Conservation (phyloP, 2,113 vertebrate genomes). For the western clawed frog (Xenopus tropicalis) region UCB_Xtro_10.0 CM004450.2:143028501-143029000, state of each 20-base stretch:
- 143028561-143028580: neutral
- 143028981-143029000: slow-evolving; percentile 31
- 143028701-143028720: neutral
- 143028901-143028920: neutral
- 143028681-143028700: neutral
- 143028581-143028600: neutral
- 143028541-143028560: neutral
- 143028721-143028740: slow-evolving; percentile 7
- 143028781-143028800: slow-evolving; percentile 20
- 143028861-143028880: neutral
- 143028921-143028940: slow-evolving; percentile 1
- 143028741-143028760: neutral
- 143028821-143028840: neutral
- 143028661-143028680: neutral
- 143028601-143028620: neutral
- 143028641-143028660: slow-evolving; percentile 3
- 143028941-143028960: slow-evolving; percentile 35
- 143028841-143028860: neutral
- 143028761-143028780: neutral
- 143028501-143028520: neutral
- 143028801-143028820: neutral
- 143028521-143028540: neutral
- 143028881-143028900: slow-evolving; percentile 1
- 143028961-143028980: slow-evolving; percentile 38
- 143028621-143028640: slow-evolving; percentile 9